Evolutionary conservation across 2,113 vertebrate genomes (phyloP), one percentile per base, ranked within the genome.

Genomic region (Gadus macrocephalus): DNA sequence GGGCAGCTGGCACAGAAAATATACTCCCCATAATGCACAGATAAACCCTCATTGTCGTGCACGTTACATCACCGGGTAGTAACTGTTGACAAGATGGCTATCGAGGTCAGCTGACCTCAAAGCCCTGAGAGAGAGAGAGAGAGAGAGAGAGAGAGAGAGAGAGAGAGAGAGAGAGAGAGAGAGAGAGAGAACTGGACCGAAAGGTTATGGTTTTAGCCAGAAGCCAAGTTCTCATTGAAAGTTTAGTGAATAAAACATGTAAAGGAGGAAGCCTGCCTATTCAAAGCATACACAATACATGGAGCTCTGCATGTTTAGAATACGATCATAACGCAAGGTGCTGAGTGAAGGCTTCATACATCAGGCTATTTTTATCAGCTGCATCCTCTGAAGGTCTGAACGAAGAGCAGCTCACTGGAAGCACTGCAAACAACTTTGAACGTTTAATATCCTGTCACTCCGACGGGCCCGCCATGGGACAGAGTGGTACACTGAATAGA

Each of bases 241-340:
- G 74, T n/a, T 6, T 70, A 73, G 62, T 86, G 79, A 83, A 85
- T 86, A 81, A 88, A 84, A 85, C 71, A 86, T 86, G 76, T 76
- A 85, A 82, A 58, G 72, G 68, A 78, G 73, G 62, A 49, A 72
- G 66, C 65, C 28, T 55, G 2, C 35, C 77, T 79, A 64, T 71
- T 81, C 8, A 49, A 69, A 76, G 77, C 77, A 63, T 49, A 68
- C 49, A 66, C 71, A 72, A 42, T 28, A 61, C 77, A 67, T 38
- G 27, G 42, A 62, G 77, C 75, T 77, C 69, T 53, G 56, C 38
- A 62, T 74, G 78, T 75, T 76, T 20, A 72, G 63, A 82, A 82
- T 9, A 49, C 12, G 12, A 49, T 49, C 8, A 49, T 78, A 77
- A 74, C 72, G 71, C 72, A 71, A 11, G 76, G 68, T 62, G 70